Evolutionary conservation across 2,113 vertebrate genomes (phyloP).

Genomic region (Ceratotherium simum): DNA sequence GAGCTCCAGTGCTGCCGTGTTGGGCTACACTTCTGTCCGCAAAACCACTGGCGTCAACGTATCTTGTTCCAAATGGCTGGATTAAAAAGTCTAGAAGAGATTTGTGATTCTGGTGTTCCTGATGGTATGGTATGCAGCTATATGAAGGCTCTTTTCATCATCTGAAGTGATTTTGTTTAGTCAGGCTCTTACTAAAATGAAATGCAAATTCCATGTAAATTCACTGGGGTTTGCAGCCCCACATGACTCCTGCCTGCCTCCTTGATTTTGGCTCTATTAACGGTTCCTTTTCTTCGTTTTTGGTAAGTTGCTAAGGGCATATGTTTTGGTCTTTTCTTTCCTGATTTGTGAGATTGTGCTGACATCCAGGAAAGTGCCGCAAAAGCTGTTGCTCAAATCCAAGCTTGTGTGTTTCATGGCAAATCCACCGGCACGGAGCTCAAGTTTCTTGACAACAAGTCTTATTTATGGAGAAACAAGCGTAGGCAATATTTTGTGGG

Average conservation of each 20-base stretch:
- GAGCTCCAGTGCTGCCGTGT: not conserved
- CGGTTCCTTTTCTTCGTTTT: constrained; percentile 57
- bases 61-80: not conserved
- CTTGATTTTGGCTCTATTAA: not conserved
- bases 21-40: not conserved
- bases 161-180: not conserved
- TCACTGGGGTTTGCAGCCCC: not conserved
- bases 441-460: constrained; percentile 73
- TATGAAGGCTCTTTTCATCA: not conserved
- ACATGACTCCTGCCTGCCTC: not conserved
- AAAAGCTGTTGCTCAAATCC: constrained; percentile 46
- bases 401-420: constrained; percentile 55
- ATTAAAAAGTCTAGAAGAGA: not conserved
- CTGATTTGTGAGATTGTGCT: constrained; percentile 70
- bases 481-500: not conserved
- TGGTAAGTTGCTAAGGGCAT: constrained; percentile 58
- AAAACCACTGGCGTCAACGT: constrained; percentile 2
- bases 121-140: not conserved
- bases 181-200: not conserved
- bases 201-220: constrained; percentile 23
- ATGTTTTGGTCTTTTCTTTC: constrained; percentile 58
- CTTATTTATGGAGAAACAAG: constrained; percentile 73
- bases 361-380: constrained; percentile 63
- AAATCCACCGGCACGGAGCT: constrained; percentile 31
- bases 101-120: not conserved